A percentile compares a stretch with the other conserved stretches of the same genome.
Conservation (phyloP, 1,140 invertebrate genomes). For the Plutomurus gul region DNA sequence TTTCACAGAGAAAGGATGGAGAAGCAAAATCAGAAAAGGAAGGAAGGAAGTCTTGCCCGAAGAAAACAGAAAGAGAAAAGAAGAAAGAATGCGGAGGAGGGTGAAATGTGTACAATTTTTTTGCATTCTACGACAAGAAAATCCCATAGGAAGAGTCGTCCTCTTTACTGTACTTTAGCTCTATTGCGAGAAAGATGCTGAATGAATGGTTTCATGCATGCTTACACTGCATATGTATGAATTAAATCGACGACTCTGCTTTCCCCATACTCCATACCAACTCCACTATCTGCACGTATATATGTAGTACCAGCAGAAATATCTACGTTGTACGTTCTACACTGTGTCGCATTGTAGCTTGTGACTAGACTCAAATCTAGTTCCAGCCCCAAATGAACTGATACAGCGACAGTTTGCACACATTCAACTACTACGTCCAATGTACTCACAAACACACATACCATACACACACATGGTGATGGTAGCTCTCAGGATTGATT, state of each 20-base stretch:
- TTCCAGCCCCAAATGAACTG: too few species aligned
- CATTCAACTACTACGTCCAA: too few species aligned
- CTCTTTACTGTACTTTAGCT: too few species aligned
- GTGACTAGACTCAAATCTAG: too few species aligned
- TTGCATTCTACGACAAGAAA: not conserved
- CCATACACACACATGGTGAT: too few species aligned
- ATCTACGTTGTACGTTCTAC: too few species aligned
- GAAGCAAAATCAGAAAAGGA: not conserved
- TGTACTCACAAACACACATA: too few species aligned
- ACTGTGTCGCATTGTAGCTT: too few species aligned
- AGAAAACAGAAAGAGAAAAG: constrained; percentile 1
- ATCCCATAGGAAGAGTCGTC: constrained; percentile 2
- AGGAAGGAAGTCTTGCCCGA: constrained; percentile 1
- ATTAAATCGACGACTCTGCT: not conserved
- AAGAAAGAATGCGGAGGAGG: constrained; percentile 6
- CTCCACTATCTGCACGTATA: not conserved
- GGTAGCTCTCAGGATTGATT: too few species aligned
- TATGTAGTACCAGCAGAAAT: too few species aligned
- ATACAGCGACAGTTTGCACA: too few species aligned
- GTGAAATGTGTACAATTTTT: constrained; percentile 33
- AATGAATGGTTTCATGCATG: constrained; percentile 32
- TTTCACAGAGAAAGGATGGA: not conserved
- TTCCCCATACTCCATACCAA: not conserved
- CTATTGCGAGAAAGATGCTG: constrained; percentile 4
- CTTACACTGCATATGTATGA: constrained; percentile 33